phyloP scores from a whole-genome alignment of 2,113 vertebrate genomes.

The Oceanites oceanicus region DNA sequence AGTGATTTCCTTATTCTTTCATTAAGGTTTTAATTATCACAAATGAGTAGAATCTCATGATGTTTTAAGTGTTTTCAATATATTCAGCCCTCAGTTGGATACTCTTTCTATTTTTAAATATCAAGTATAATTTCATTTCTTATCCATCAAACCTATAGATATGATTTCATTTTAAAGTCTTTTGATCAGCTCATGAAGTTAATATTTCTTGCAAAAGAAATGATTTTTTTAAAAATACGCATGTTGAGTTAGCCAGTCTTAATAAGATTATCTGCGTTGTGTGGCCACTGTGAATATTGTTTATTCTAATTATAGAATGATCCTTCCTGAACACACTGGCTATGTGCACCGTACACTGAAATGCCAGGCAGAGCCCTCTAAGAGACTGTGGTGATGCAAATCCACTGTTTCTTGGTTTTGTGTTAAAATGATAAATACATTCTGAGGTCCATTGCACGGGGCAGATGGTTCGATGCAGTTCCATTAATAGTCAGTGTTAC shows the following conservation, averaged over 20 bases:
- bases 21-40: neutral
- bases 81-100: neutral
- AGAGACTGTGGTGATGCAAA: fast-evolving
- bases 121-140: neutral
- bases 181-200: neutral
- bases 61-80: neutral
- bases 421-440: neutral
- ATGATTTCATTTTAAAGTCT: neutral
- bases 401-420: neutral
- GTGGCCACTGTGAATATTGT: neutral
- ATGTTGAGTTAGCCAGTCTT: neutral
- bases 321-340: neutral
- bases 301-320: neutral
- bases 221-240: neutral
- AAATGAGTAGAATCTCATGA: neutral
- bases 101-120: neutral
- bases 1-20: neutral
- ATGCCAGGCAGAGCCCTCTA: neutral
- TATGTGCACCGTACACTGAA: neutral
- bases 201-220: neutral
- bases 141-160: neutral
- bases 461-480: neutral
- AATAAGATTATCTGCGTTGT: neutral
- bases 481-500: neutral
- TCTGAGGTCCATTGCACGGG: fast-evolving